A percentile compares a stretch with the other conserved stretches of the same genome.
Evolutionary conservation across 2,888 invertebrate genomes (phyloP).

Genomic region (Aethes cnicana): DNA sequence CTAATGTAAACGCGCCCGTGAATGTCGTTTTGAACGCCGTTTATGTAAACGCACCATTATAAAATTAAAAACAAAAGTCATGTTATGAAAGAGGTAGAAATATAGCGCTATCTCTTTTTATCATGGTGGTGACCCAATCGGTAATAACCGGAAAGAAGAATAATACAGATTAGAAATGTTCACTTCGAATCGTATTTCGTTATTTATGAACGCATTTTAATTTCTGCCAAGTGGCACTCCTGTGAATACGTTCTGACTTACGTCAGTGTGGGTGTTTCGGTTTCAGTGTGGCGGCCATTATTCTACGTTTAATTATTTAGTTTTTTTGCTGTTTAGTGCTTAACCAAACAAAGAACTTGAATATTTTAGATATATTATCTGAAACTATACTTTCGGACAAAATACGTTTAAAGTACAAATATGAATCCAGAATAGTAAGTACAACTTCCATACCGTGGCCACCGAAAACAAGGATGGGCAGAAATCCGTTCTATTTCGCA

Average conservation of each 20-base stretch:
- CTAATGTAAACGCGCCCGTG: too few species aligned
- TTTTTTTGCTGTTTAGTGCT: constrained; percentile 73
- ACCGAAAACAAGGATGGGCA: constrained; percentile 66
- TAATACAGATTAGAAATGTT: constrained; percentile 11
- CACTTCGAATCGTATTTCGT: constrained; percentile 1
- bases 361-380: constrained; percentile 57
- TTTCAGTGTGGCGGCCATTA: constrained; percentile 73
- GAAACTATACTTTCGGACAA: constrained; percentile 58
- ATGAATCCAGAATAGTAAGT: constrained; percentile 95
- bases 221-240: constrained; percentile 81
- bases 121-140: constrained; percentile 4
- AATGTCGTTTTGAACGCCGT: too few species aligned
- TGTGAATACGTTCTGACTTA: constrained; percentile 72
- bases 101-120: background rate
- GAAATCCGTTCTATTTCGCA: constrained; percentile 63
- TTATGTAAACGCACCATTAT: too few species aligned
- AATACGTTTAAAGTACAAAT: constrained; percentile 72
- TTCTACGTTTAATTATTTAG: constrained; percentile 75
- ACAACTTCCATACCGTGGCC: constrained; percentile 60
- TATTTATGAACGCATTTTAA: constrained; percentile 61
- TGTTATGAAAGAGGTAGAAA: background rate
- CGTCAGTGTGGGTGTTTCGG: constrained; percentile 80
- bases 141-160: background rate
- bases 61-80: background rate
- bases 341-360: constrained; percentile 68